These are phyloP conservation scores for Habroteleia sp. DNA, from an alignment of 2,888 invertebrate genomes.

Conservation along the genomic window DNA sequence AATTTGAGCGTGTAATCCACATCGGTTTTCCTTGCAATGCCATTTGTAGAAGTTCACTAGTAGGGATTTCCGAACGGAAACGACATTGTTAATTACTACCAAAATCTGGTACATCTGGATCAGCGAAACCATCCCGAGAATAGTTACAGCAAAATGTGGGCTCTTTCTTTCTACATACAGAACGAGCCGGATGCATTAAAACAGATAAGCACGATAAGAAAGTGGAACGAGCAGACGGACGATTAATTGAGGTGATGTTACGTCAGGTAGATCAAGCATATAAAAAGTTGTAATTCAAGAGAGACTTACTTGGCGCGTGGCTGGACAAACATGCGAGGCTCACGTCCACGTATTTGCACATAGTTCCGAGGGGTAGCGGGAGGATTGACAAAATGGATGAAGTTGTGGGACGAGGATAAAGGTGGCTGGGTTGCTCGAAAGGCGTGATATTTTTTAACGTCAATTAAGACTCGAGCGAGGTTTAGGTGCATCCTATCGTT, in stretches of 20 bases:
- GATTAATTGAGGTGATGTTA: conserved; percentile 55
- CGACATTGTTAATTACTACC: conserved; percentile 41
- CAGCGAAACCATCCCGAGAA: no score
- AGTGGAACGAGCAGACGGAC: conserved; percentile 53
- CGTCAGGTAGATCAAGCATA: conserved; percentile 36
- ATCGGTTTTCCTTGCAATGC: no score
- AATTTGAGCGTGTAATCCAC: no score
- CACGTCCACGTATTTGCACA: conserved; percentile 59
- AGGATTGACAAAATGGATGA: conserved; percentile 41
- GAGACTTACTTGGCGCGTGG: conserved; percentile 63
- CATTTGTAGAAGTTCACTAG: no score
- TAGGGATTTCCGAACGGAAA: conserved; percentile 16
- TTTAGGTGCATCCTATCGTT: conserved; percentile 62
- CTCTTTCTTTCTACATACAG: conserved; percentile 33
- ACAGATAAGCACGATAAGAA: conserved; percentile 60
- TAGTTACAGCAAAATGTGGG: conserved; percentile 18
- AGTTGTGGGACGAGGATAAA: conserved; percentile 4
- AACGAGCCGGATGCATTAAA: conserved; percentile 51
- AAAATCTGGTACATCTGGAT: conserved; percentile 37
- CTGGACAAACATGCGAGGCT: conserved; percentile 65
- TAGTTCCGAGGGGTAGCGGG: conserved; percentile 49
- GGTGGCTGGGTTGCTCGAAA: conserved; percentile 13
- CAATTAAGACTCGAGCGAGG: conserved; percentile 56
- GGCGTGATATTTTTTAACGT: conserved; percentile 35
- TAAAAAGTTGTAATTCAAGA: conserved; percentile 61